Conservation (phyloP, 2,888 invertebrate species). For the Dolichopus griseipennis region DNA sequence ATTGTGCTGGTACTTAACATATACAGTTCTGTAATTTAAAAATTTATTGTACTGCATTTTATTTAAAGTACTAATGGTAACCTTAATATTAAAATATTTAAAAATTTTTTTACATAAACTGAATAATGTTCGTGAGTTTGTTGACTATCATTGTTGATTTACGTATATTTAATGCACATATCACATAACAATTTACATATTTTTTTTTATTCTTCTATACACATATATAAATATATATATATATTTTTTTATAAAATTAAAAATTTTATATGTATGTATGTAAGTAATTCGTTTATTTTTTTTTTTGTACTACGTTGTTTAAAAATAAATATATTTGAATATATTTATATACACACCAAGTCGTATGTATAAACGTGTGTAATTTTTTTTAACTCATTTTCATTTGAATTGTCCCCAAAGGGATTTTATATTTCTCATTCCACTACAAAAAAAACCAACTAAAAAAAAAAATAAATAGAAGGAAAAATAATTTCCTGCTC, state of each 20-base stretch:
- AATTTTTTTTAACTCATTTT: neutral
- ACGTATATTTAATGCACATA: conserved; percentile 1
- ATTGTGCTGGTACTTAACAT: too few relatives aligned
- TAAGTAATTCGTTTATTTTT: too few relatives aligned
- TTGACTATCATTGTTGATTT: neutral
- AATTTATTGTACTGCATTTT: too few relatives aligned
- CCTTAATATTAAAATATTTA: too few relatives aligned
- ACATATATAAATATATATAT: too few relatives aligned
- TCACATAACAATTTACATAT: neutral
- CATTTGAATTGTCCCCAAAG: neutral
- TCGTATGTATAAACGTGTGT: neutral
- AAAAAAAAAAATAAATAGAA: too few relatives aligned
- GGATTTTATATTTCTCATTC: neutral
- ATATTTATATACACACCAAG: neutral
- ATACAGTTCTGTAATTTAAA: too few relatives aligned
- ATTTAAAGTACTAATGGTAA: too few relatives aligned
- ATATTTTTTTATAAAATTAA: neutral
- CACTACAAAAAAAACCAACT: neutral
- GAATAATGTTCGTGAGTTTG: too few relatives aligned
- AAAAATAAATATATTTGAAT: neutral
- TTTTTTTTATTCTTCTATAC: neutral
- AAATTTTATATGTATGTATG: neutral
- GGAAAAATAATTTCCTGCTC: neutral
- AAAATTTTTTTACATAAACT: too few relatives aligned
- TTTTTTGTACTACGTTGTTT: neutral